A percentile compares a stretch with the other conserved stretches of the same genome.
These are phyloP conservation scores for Cotesia glomerata DNA, from an alignment of 1,140 invertebrate species.

Conservation along the genomic window DNA sequence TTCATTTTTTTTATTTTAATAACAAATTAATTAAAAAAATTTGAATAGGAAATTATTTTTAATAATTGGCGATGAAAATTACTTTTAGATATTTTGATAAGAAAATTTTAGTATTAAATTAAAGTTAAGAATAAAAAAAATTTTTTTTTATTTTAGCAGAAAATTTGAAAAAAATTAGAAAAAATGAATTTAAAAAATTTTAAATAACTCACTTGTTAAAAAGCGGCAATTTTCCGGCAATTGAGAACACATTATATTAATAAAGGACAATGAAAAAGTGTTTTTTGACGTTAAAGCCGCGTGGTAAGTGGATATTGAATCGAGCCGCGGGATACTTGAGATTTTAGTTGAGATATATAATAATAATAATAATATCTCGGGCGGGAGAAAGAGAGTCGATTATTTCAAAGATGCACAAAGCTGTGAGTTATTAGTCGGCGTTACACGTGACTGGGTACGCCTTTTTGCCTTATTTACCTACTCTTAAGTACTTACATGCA, in stretches of 20 bases:
- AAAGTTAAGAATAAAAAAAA: too few relatives aligned
- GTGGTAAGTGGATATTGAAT: slow-evolving; percentile 51
- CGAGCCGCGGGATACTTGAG: slow-evolving; percentile 24
- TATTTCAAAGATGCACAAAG: not conserved
- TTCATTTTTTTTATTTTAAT: too few relatives aligned
- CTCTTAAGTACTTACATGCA: not conserved
- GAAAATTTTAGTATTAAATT: too few relatives aligned
- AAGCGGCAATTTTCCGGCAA: slow-evolving; percentile 28
- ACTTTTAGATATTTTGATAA: too few relatives aligned
- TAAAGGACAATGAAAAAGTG: slow-evolving; percentile 51
- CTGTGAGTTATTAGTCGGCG: slow-evolving; percentile 24
- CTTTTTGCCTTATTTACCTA: slow-evolving; percentile 32
- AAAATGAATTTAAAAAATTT: too few relatives aligned
- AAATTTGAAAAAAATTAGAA: too few relatives aligned
- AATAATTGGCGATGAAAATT: too few relatives aligned
- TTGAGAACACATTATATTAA: slow-evolving; percentile 40
- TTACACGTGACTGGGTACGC: slow-evolving; percentile 37
- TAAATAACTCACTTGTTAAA: too few relatives aligned
- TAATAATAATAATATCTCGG: too few relatives aligned
- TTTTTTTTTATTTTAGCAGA: too few relatives aligned
- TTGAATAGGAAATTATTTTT: too few relatives aligned
- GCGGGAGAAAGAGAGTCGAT: slow-evolving; percentile 5
- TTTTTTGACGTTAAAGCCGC: slow-evolving; percentile 56
- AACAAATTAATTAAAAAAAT: too few relatives aligned
- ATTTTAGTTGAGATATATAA: not conserved